A percentile compares a stretch with the other conserved stretches of the same genome.
Conservation (phyloP, 2,888 invertebrate genomes). For the Calephelis perditalis region DNA sequence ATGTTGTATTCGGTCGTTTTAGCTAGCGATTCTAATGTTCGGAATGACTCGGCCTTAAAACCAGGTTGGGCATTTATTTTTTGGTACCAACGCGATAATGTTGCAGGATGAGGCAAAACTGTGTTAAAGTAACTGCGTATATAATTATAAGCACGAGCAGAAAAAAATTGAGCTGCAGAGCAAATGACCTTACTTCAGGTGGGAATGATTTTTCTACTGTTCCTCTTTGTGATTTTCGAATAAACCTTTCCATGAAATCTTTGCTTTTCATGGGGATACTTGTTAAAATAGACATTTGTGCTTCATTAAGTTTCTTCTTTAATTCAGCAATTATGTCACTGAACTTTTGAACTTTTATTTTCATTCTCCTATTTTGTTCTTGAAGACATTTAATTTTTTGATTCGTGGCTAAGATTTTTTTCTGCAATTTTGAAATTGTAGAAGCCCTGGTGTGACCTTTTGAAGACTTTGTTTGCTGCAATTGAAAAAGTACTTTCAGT, state of each 20-base stretch:
- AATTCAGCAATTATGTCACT: background rate
- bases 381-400: background rate
- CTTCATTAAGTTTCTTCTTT: background rate
- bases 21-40: background rate
- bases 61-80: constrained; percentile 15
- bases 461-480: too few relatives aligned
- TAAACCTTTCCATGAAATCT: background rate
- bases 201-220: constrained; percentile 12
- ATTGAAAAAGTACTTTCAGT: too few relatives aligned
- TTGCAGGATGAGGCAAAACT: constrained; percentile 17
- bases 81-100: constrained; percentile 17
- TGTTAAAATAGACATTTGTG: background rate
- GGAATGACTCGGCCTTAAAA: background rate
- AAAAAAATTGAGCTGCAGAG: constrained; percentile 12
- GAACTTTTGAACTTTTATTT: constrained; percentile 4
- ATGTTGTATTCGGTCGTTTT: background rate
- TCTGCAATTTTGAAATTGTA: too few relatives aligned
- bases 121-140: constrained; percentile 16
- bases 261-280: background rate
- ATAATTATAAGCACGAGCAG: constrained; percentile 15
- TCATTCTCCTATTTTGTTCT: background rate
- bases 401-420: background rate
- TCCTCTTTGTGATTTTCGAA: constrained; percentile 1
- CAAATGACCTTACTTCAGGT: constrained; percentile 16
- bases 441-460: too few relatives aligned